These are phyloP conservation scores for Polyergus mexicanus DNA, from an alignment of 1,140 invertebrate species.

Conservation along the genomic window DNA sequence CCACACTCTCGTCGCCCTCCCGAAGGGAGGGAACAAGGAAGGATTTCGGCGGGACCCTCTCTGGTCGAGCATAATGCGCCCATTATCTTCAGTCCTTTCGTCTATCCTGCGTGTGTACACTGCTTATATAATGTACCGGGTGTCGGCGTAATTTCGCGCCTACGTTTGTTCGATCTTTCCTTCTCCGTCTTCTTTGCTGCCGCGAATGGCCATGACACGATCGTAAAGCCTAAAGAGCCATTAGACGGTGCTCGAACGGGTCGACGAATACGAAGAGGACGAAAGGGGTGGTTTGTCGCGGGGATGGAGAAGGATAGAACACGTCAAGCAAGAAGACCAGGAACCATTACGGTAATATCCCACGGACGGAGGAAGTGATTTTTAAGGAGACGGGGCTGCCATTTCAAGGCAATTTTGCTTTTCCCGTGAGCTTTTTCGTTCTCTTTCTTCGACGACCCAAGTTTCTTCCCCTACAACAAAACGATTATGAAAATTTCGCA, in stretches of 20 bases:
- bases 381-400: slow-evolving; percentile 74
- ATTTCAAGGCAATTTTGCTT: slow-evolving; percentile 77
- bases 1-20: slow-evolving; percentile 63
- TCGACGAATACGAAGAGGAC: slow-evolving; percentile 11
- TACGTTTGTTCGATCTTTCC: slow-evolving; percentile 9
- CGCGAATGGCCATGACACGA: slow-evolving; percentile 53
- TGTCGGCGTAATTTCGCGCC: slow-evolving; percentile 64
- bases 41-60: slow-evolving; percentile 73
- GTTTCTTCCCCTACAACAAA: slow-evolving; percentile 40
- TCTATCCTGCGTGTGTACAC: slow-evolving; percentile 59
- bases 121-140: slow-evolving; percentile 69
- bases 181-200: slow-evolving; percentile 9
- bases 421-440: slow-evolving; percentile 64
- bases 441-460: slow-evolving; percentile 43
- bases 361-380: slow-evolving; percentile 76
- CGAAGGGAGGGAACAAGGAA: slow-evolving; percentile 60
- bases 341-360: slow-evolving; percentile 78
- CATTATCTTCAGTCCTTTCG: slow-evolving; percentile 80
- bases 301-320: slow-evolving; percentile 5
- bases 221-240: slow-evolving; percentile 49
- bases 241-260: slow-evolving; percentile 40
- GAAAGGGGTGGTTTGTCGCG: neutral
- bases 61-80: slow-evolving; percentile 77
- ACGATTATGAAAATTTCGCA: slow-evolving; percentile 80
- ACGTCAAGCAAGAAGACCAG: slow-evolving; percentile 47